A percentile compares a stretch with the other conserved stretches of the same genome.
These are phyloP conservation scores for Alosa alosa DNA, from an alignment of 2,113 vertebrate genomes.

Conservation along the genomic window DNA sequence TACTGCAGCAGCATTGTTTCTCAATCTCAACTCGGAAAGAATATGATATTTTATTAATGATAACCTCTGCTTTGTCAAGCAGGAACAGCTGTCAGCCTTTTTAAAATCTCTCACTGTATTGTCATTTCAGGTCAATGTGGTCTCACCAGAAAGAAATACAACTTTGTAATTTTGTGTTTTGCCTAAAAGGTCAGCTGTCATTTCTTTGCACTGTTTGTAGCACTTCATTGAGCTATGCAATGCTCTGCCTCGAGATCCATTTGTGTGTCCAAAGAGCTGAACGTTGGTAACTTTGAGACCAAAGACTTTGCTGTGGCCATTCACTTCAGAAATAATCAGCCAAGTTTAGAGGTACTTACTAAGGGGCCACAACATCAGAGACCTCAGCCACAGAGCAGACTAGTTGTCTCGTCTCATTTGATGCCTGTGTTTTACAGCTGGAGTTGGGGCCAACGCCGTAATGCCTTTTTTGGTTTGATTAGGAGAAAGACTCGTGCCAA, in stretches of 20 bases:
- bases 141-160: background rate
- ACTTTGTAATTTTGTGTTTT: conserved; percentile 5
- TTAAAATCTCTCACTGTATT: background rate
- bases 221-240: background rate
- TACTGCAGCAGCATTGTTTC: conserved; percentile 9
- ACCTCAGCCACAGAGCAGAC: background rate
- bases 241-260: background rate
- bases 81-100: conserved; percentile 14
- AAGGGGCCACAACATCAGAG: background rate
- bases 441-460: background rate
- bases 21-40: background rate
- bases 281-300: background rate
- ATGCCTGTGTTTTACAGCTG: background rate
- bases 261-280: background rate
- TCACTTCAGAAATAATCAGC: background rate
- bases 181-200: background rate
- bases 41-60: conserved; percentile 45
- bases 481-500: background rate
- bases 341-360: background rate
- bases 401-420: background rate
- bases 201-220: background rate
- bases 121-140: background rate
- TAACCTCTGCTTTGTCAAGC: conserved; percentile 36
- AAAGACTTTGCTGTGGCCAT: background rate
- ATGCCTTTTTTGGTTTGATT: conserved; percentile 21